These are phyloP conservation scores for Zoanthus sansibaricus DNA, from an alignment of 92 coral and sea anemone species.

Conservation along the genomic window DNA sequence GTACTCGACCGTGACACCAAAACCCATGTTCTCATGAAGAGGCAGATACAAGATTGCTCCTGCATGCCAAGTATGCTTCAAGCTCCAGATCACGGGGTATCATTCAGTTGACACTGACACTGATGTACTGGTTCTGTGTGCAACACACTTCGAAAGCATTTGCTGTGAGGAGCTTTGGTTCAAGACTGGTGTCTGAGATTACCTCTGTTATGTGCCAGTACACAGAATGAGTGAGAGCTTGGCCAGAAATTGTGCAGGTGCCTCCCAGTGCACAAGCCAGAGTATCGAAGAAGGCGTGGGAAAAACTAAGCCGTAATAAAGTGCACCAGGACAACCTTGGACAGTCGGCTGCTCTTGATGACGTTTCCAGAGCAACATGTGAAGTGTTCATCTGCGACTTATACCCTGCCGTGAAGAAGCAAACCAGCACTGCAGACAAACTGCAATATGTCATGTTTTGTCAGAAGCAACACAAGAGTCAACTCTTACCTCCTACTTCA, in stretches of 20 bases:
- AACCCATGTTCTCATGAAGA: conserved; percentile 14
- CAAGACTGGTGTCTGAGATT: background rate
- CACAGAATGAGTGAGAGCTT: background rate
- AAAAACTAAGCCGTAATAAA: conserved; percentile 18
- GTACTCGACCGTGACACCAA: too few relatives aligned
- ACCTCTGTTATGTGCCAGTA: conserved; percentile 19
- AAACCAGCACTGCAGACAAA: conserved; percentile 46
- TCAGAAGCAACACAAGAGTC: conserved; percentile 40
- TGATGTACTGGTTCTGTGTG: background rate
- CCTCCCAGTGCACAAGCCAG: conserved; percentile 47
- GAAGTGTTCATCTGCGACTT: conserved; percentile 65
- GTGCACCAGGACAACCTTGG: conserved; percentile 54
- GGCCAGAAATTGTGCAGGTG: background rate
- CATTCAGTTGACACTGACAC: background rate
- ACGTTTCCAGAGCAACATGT: conserved; percentile 22
- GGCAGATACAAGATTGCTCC: conserved; percentile 20
- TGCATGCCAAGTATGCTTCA: conserved; percentile 9
- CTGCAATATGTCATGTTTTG: conserved; percentile 63
- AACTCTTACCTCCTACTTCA: conserved; percentile 41
- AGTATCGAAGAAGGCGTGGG: conserved; percentile 62
- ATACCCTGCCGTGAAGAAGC: conserved; percentile 47
- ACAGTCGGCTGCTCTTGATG: conserved; percentile 18
- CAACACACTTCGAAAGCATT: background rate
- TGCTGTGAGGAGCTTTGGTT: background rate
- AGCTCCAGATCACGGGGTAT: background rate